Base-by-base conservation (phyloP, 2,888 invertebrate species). In the Lycocerus yunnanus region DNA sequence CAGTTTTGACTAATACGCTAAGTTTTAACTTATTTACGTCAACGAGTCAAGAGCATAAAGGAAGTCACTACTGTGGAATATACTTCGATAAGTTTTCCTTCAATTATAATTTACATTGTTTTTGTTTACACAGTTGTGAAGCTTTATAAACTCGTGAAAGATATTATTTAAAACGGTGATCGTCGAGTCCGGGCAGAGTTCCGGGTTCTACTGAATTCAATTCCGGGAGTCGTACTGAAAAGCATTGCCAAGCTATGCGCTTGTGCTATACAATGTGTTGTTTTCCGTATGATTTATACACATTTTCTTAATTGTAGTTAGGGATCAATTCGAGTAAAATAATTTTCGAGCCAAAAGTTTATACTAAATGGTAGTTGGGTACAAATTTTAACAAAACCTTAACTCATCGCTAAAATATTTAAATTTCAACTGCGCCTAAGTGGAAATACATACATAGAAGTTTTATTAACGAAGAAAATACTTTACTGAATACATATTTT, bases 231-330 rank as follows among this genome's bases (percentile, higher is more conserved):
- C 70, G 58, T 68, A 71, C 76, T 70, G 72, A 68, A 76, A 76
- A 76, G 68, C 73, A 71, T 69, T 65, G 71, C 69, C 15, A 24
- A 70, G 73, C 70, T 73, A 73, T 70, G 76, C 76, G 76, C 76
- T 73, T 76, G 76, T 76, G 76, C 76, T 60, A 73, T 27, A 76
- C 73, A 76, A 76, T 76, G 76, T 76, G 71, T 70, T 72, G 72
- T 60, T 73, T 70, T 67, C 59, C 71, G 15, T 76, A 79, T 78
- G 78, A 79, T 80, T 78, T 78, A 78, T 73, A 75, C 70, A 77
- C 78, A 79, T 78, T 79, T 78, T 80, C 80, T 79, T 80, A 79
- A 80, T 80, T 80, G 80, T 75, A 67, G 78, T 76, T 79, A 6
- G 43, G 5, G n/a, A 43, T 43, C 43, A 43, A 43, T 43, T 43